Percentiles rank a stretch among this genome's conserved stretches.
Evolutionary conservation across 2,113 vertebrate species (phyloP).

Genomic region (Oreochromis aureus): DNA sequence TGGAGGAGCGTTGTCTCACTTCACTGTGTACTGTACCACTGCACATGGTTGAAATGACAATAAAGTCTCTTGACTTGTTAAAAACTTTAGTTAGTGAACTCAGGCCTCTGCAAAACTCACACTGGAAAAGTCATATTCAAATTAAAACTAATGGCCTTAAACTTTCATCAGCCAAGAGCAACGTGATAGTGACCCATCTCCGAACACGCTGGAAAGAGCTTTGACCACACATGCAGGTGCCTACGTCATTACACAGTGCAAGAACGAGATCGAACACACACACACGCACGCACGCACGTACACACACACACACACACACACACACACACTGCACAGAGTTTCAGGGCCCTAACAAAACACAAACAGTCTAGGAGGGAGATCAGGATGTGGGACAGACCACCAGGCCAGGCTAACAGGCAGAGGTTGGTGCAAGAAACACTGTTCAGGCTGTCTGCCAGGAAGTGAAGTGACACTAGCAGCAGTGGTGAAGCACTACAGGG

Average conservation of each 20-base stretch:
- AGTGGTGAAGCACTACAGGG: not conserved
- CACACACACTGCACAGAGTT: not conserved
- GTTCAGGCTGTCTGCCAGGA: not conserved
- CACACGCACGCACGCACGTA: too few relatives aligned
- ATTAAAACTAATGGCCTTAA: too few relatives aligned
- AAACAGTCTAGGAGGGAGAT: not conserved
- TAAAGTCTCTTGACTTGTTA: not conserved
- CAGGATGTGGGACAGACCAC: not conserved
- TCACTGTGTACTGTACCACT: not conserved
- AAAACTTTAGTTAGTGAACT: not conserved
- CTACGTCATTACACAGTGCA: too few relatives aligned
- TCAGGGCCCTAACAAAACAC: not conserved
- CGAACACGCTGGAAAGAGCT: too few relatives aligned
- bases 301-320: too few relatives aligned
- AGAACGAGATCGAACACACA: too few relatives aligned
- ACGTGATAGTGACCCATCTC: too few relatives aligned
- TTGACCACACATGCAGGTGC: too few relatives aligned
- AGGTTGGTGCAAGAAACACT: not conserved
- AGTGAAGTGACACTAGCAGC: not conserved
- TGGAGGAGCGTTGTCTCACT: not conserved
- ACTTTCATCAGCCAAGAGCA: too few relatives aligned
- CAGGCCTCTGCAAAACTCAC: too few relatives aligned
- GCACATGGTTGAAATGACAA: not conserved
- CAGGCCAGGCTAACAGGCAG: fast-evolving
- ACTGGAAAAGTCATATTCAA: too few relatives aligned